Conservation (phyloP, 2,113 vertebrate genomes). For the Nannospalax galili region DNA sequence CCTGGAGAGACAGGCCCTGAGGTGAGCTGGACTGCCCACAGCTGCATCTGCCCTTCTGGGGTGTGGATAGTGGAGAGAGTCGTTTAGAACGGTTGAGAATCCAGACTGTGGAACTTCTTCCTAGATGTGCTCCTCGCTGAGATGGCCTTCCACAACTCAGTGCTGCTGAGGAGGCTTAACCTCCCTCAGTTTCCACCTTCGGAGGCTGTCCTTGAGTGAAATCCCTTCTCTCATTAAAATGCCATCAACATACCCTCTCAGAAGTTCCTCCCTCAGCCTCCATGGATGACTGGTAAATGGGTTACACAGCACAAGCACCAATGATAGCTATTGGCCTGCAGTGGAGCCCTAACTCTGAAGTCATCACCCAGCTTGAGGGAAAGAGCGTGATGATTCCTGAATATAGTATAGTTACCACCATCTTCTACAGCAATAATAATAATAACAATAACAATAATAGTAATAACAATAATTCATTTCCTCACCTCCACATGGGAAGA, state of each 20-base stretch:
- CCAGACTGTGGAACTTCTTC: background rate
- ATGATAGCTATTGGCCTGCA: background rate
- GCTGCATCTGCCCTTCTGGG: background rate
- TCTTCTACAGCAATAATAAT: background rate
- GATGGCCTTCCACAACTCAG: background rate
- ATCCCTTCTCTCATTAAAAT: background rate
- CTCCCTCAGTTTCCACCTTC: background rate
- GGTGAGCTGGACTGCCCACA: background rate
- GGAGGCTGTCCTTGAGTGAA: background rate
- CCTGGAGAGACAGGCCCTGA: background rate
- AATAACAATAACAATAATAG: no score
- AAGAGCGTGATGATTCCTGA: background rate
- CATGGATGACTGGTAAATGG: background rate
- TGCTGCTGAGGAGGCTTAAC: background rate
- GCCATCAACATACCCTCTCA: background rate
- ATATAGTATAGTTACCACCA: rapidly evolving
- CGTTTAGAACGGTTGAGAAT: background rate
- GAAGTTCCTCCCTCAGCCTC: background rate
- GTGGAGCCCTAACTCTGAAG: background rate
- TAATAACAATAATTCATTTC: background rate
- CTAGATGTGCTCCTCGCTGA: background rate
- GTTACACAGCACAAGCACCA: background rate
- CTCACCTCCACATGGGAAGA: background rate
- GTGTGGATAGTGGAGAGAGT: rapidly evolving
- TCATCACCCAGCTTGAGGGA: background rate